Base-by-base conservation (phyloP, 2,797 vertebrate species). In the Ctenochaetus hawaiiensis region DNA sequence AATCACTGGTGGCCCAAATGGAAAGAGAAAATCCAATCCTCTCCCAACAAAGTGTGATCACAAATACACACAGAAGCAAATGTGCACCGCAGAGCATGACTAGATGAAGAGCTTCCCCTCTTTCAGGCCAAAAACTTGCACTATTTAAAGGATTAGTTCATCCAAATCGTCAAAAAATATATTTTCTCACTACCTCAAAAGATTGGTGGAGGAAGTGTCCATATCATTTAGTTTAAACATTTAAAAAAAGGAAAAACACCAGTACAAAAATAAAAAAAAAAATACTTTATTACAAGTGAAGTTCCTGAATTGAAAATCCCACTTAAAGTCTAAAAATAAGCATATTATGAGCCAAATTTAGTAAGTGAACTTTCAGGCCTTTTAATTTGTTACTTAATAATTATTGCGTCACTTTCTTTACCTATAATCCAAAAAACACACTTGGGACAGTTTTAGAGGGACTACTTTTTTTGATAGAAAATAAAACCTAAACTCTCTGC, bases 1-100 rank as follows among this genome's bases (percentile, higher is more conserved):
- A 92, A 93, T 93, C 92, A 92, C 87, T 82, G 78, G 77, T 88
- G 90, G 90, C 85, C 91, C 85, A 89, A 91, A 90, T 90, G 87
- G 83, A 86, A 87, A 78, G 79, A 85, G 83, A 89, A 89, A 91
- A 91, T 92, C 81, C 77, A 72, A 88, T 89, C 90, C 74, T 75
- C 65, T 82, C 71, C 75, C 66, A 75, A 65, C 68, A 85, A 83
- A 86, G 80, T 75, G 78, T 73, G 76, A 83, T 81, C 78, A 82
- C 71, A 72, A 54, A 81, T 61, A 79, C 83, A 82, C 72, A 67
- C 56, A 79, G 48, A 81, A 70, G 65, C 66, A 80, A 80, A 69
- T 43, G 65, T 75, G 70, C 56, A 47, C 63, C 58, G 43, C 49
- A 41, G 53, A 86, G 60, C 75, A 67, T 43, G 60, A 56, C 51